Evolutionary conservation across 1,140 invertebrate genomes (phyloP).

Genomic region (Cydia pomonella): DNA sequence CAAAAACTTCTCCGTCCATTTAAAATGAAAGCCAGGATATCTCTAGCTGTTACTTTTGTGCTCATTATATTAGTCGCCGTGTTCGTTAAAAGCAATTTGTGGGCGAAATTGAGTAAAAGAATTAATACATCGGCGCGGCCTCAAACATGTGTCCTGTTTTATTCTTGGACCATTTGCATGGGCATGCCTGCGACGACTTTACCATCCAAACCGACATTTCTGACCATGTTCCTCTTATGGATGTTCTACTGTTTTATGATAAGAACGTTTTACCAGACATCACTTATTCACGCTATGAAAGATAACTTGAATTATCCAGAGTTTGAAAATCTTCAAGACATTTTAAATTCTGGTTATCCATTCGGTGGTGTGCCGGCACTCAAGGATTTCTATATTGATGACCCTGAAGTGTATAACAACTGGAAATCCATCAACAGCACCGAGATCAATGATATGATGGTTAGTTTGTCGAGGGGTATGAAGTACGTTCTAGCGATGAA

Average conservation of each 20-base stretch:
- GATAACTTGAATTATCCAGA: constrained; percentile 53
- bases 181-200: constrained; percentile 54
- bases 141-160: constrained; percentile 50
- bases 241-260: constrained; percentile 67
- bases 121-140: constrained; percentile 30
- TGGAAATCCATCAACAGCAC: constrained; percentile 54
- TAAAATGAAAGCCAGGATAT: constrained; percentile 43
- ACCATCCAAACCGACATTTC: constrained; percentile 48
- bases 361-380: constrained; percentile 61
- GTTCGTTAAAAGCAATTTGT: constrained; percentile 45
- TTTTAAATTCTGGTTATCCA: constrained; percentile 51
- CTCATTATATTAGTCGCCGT: constrained; percentile 47
- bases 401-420: not conserved
- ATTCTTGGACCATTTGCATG: constrained; percentile 65
- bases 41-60: constrained; percentile 48
- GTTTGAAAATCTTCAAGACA: constrained; percentile 57
- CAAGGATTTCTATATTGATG: constrained; percentile 50
- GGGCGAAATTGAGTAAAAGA: constrained; percentile 34
- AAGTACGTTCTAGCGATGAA: constrained; percentile 65
- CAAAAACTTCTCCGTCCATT: constrained; percentile 65
- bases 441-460: constrained; percentile 46
- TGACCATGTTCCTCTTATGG: constrained; percentile 54
- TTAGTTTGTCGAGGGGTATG: constrained; percentile 53
- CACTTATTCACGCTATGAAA: constrained; percentile 60
- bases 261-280: constrained; percentile 67